Evolutionary conservation across 2,113 vertebrate genomes (phyloP).

Genomic region (Athene noctua): DNA sequence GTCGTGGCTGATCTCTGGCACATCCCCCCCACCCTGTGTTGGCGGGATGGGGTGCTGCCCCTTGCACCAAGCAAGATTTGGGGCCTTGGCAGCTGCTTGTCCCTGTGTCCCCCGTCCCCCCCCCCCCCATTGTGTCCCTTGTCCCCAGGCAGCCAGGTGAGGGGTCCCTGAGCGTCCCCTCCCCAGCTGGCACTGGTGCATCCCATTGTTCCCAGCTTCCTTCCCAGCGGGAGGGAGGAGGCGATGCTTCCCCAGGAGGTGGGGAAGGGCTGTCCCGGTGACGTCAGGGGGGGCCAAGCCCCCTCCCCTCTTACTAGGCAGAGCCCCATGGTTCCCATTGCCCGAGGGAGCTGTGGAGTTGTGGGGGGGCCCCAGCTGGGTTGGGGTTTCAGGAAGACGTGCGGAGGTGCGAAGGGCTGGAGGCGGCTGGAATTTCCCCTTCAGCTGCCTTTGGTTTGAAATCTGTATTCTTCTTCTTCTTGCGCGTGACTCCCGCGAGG

Average conservation of each 20-base stretch:
- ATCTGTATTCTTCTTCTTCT: not conserved
- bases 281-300: fast-evolving
- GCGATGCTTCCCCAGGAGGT: not conserved
- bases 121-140: not conserved
- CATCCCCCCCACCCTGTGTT: fast-evolving
- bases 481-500: not conserved
- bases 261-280: not conserved
- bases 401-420: not conserved
- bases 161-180: not conserved
- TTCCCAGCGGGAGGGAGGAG: not conserved
- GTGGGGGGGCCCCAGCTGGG: not conserved
- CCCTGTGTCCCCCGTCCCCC: no score
- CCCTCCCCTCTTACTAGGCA: not conserved
- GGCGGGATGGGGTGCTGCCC: not conserved
- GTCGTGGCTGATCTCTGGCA: fast-evolving
- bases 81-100: not conserved
- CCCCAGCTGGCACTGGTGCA: not conserved
- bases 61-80: not conserved
- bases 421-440: slow-evolving; percentile 26
- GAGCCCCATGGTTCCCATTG: not conserved
- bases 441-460: not conserved
- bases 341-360: fast-evolving
- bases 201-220: slow-evolving; percentile 32
- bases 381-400: not conserved
- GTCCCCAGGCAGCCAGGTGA: not conserved